Evolutionary conservation across 2,797 vertebrate genomes (phyloP), one percentile per base, ranked within the genome.

Genomic region (Coranthus polyacanthus): DNA sequence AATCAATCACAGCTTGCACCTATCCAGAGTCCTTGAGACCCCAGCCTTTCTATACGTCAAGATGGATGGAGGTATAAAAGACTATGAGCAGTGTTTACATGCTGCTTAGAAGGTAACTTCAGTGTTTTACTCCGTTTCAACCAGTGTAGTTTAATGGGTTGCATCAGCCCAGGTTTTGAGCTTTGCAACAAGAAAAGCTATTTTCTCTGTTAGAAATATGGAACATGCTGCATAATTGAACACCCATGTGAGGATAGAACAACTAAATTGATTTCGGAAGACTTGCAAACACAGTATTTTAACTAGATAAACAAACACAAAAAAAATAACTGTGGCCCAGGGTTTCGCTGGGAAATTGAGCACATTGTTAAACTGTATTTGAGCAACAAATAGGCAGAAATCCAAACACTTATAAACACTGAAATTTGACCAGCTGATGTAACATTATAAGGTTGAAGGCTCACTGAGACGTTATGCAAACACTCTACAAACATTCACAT

Each of bases 1-100:
- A 79, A 83, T 87, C 83, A 80, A 84, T 88, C 84, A 85, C 70
- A 73, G 52, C 56, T 32, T 46, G 38, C 62, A 75, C 58, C 63
- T 61, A 44, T 83, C 53, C 38, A 18, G 34, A 74, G 65, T 71
- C 77, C 73, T 80, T 82, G 77, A 83, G 66, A 65, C 49, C 4
- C 13, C 45, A 60, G 61, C 20, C 49, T 67, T 57, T 55, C 58
- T 55, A 71, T 72, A 43, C 52, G 76, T 66, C 47, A 68, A 68
- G 69, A 86, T 62, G 59, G 61, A 83, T 50, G 45, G 52, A 78
- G 16, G 34, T 5, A 42, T 57, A 53, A 20, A 47, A 39, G 36
- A 65, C 53, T 66, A 20, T 63, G 4, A 47, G 2, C 11, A 44
- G 42, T 61, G 37, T 62, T 54, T 54, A 71, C 57, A 77, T 22